Conservation (phyloP, 2,888 invertebrate species). For the Hypselothyrea guttata region DNA sequence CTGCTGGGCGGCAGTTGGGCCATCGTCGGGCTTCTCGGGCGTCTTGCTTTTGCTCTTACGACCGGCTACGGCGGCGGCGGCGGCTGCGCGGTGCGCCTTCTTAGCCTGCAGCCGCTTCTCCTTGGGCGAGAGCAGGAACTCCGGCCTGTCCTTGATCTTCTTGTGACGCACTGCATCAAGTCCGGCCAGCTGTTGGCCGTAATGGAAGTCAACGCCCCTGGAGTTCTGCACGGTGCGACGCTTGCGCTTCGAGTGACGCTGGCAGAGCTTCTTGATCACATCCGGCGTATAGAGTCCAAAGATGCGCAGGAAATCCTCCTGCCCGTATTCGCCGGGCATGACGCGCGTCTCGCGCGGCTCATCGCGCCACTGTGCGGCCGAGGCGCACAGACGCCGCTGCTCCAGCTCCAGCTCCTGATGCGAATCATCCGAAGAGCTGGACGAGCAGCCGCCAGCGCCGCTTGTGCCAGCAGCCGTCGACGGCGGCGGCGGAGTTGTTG, state of each 20-base stretch:
- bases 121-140: conserved; percentile 79
- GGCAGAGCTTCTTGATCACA: conserved; percentile 73
- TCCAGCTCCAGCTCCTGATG: conserved; percentile 61
- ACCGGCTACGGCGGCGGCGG: conserved; percentile 17
- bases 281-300: conserved; percentile 79
- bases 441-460: conserved; percentile 9
- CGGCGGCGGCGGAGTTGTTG: conserved; percentile 15
- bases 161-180: conserved; percentile 73
- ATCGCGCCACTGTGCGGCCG: conserved; percentile 67
- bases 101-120: conserved; percentile 74
- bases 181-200: conserved; percentile 71
- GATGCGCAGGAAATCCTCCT: conserved; percentile 77
- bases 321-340: conserved; percentile 70
- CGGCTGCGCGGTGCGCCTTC: conserved; percentile 48
- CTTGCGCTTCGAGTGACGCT: conserved; percentile 80
- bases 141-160: conserved; percentile 72
- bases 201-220: conserved; percentile 80
- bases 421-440: conserved; percentile 72
- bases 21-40: conserved; percentile 42
- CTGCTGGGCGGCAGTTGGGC: conserved; percentile 40
- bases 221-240: conserved; percentile 80
- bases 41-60: conserved; percentile 53
- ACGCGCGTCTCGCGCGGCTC: conserved; percentile 69
- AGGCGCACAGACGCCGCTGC: conserved; percentile 51
- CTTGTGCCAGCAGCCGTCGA: not conserved